Evolutionary conservation across 2,113 vertebrate species (phyloP).

Genomic region (Protomyctophum bolini): DNA sequence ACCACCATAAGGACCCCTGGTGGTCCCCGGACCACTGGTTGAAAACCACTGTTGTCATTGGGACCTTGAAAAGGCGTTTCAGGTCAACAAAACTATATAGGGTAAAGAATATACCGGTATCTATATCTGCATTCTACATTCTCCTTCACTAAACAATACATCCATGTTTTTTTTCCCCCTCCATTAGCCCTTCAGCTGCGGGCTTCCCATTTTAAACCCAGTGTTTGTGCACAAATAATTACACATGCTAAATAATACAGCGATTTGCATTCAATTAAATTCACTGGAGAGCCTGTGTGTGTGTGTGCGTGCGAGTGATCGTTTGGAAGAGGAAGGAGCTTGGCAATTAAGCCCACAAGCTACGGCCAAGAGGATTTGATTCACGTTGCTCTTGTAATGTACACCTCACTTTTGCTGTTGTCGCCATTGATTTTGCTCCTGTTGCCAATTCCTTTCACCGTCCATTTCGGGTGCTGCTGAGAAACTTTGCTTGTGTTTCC

Average conservation of each 20-base stretch:
- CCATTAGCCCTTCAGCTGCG: neutral
- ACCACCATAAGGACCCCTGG: no score
- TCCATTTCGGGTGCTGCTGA: conserved; percentile 40
- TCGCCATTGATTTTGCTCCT: conserved; percentile 34
- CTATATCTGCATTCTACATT: no score
- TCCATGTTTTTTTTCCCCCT: neutral
- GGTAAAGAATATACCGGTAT: no score
- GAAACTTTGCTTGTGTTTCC: conserved; percentile 13
- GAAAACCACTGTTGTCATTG: neutral
- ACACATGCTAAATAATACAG: no score
- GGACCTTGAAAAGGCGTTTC: conserved; percentile 14
- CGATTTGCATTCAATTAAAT: no score
- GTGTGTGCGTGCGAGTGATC: no score
- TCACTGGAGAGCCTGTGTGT: no score
- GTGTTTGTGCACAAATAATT: neutral
- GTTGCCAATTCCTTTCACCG: conserved; percentile 42
- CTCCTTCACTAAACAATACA: neutral
- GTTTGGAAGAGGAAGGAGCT: no score
- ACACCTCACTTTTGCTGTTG: conserved; percentile 4
- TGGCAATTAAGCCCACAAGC: conserved; percentile 27
- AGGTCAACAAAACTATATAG: neutral
- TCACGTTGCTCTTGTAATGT: conserved; percentile 38
- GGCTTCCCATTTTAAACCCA: neutral
- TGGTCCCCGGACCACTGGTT: no score
- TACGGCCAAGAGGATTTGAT: conserved; percentile 16